A percentile compares a stretch with the other conserved stretches of the same genome.
Evolutionary conservation across 2,113 vertebrate genomes (phyloP).

Genomic region (Onychorhynchus coronatus): DNA sequence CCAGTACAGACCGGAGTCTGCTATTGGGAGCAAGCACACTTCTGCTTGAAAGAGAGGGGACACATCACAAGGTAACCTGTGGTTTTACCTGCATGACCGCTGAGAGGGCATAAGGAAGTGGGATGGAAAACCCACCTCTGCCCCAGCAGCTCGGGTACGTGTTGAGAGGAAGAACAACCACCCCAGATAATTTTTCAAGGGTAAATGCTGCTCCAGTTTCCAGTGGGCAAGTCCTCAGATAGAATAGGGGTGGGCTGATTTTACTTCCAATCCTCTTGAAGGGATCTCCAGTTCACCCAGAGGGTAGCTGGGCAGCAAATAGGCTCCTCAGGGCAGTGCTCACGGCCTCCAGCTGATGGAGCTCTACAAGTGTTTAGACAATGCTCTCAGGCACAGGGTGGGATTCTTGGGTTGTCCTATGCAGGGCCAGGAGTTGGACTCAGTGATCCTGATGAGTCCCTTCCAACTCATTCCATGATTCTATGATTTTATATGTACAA

Average conservation of each 20-base stretch:
- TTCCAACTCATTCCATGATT: not conserved
- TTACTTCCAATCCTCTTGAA: not conserved
- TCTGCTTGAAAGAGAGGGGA: not conserved
- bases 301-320: not conserved
- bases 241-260: not conserved
- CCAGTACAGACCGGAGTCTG: not conserved
- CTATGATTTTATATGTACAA: not conserved
- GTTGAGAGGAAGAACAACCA: not conserved
- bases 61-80: not conserved
- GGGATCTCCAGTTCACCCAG: not conserved
- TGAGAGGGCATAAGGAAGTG: not conserved
- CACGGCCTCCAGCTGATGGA: not conserved
- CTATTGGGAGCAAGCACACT: not conserved
- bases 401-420: not conserved
- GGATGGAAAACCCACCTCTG: not conserved
- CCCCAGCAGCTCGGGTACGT: not conserved
- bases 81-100: not conserved
- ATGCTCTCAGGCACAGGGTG: not conserved
- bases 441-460: not conserved
- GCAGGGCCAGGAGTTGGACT: not conserved
- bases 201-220: not conserved
- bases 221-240: not conserved
- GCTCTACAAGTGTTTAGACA: not conserved
- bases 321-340: not conserved
- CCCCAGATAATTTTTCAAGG: not conserved